Conservation (phyloP, 2,113 vertebrate genomes). For the Odocoileus hemionus region DNA sequence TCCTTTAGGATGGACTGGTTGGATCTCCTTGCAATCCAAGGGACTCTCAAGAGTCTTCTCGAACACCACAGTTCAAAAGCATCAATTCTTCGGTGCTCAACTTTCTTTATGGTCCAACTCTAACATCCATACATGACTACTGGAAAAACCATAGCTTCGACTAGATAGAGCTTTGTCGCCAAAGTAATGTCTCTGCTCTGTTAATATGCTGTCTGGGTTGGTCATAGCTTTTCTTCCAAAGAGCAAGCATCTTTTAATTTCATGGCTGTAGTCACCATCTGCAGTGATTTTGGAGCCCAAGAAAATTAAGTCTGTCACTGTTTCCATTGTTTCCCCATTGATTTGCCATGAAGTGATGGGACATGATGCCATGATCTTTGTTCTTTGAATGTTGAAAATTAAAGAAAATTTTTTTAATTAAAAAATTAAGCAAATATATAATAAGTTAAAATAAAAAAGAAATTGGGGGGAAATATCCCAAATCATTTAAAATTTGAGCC, state of each 20-base stretch:
- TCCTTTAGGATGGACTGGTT: not conserved
- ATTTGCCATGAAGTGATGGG: not conserved
- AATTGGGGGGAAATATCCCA: not conserved
- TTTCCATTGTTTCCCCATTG: not conserved
- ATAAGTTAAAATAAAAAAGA: constrained; percentile 1
- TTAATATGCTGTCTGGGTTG: not conserved
- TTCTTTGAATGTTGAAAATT: not conserved
- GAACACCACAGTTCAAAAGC: not conserved
- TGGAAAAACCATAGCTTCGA: not conserved
- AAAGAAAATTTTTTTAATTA: not conserved
- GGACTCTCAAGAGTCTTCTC: not conserved
- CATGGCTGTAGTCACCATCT: not conserved
- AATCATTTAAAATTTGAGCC: not conserved
- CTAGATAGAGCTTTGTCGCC: not conserved
- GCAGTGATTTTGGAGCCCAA: not conserved
- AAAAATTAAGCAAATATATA: not conserved
- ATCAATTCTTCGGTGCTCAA: not conserved
- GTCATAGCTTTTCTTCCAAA: not conserved
- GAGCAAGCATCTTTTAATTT: not conserved
- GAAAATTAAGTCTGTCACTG: not conserved
- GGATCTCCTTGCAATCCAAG: not conserved
- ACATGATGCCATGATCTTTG: not conserved
- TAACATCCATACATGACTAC: not conserved
- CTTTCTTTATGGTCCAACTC: not conserved
- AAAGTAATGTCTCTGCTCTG: not conserved